Conservation (phyloP, 2,113 vertebrate genomes). For the Phalacrocorax aristotelis region DNA sequence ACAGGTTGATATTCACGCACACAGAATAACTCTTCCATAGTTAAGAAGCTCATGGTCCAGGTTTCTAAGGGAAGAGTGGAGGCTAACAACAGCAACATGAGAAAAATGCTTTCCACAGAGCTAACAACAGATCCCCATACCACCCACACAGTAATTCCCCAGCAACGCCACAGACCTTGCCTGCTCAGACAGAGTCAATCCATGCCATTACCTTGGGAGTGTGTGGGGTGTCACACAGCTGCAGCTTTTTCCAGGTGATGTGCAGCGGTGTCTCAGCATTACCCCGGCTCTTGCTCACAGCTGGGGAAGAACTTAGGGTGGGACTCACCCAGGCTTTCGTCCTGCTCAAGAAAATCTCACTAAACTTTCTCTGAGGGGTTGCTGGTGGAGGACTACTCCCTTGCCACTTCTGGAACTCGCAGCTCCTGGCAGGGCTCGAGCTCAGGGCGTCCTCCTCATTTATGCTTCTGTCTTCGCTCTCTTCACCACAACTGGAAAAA, state of each 20-base stretch:
- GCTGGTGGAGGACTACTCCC: neutral
- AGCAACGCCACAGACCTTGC: accelerated
- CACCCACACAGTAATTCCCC: accelerated
- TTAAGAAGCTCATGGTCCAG: neutral
- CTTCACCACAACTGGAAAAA: constrained; percentile 84
- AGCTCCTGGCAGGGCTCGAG: neutral
- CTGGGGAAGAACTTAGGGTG: neutral
- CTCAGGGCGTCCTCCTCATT: neutral
- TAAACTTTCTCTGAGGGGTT: neutral
- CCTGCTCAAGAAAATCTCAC: neutral
- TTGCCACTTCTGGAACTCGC: neutral
- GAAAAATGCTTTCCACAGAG: neutral
- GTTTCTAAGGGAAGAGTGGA: neutral
- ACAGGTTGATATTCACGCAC: neutral
- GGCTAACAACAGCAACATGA: neutral
- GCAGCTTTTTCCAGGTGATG: constrained; percentile 78
- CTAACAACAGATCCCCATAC: neutral
- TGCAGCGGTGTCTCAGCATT: constrained; percentile 76
- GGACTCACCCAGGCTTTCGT: constrained; percentile 22
- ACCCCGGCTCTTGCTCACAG: neutral
- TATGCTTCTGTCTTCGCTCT: constrained; percentile 62
- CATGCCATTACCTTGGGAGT: constrained; percentile 85
- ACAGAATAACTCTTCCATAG: neutral
- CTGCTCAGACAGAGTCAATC: too few species aligned
- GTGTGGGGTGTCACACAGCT: constrained; percentile 78